phyloP scores from a whole-genome alignment of 2,888 invertebrate genomes.

The Acanthococcus lagerstroemiae region DNA sequence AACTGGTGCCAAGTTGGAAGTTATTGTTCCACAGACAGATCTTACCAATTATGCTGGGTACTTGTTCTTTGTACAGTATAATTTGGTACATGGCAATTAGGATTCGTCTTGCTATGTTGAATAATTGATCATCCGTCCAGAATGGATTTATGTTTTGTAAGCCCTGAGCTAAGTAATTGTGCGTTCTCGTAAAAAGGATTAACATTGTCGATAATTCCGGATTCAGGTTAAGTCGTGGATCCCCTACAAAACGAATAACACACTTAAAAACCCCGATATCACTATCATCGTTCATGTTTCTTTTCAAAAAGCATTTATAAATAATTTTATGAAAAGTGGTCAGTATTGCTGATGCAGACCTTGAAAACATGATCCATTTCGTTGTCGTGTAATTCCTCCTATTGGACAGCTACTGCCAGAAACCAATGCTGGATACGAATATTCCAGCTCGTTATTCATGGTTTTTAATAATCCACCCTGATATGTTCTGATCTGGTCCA shows the following conservation, averaged over 20 bases:
- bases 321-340: too few relatives aligned
- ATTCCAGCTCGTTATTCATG: neutral
- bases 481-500: neutral
- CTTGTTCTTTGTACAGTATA: neutral
- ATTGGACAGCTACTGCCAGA: neutral
- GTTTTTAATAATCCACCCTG: neutral
- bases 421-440: neutral
- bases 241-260: neutral
- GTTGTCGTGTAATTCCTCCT: too few relatives aligned
- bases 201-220: neutral
- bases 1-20: too few relatives aligned
- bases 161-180: neutral
- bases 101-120: neutral
- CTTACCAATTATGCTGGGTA: neutral
- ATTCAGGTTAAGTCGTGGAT: neutral
- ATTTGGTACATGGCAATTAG: neutral
- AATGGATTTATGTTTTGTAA: neutral
- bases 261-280: neutral
- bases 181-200: neutral
- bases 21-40: too few relatives aligned
- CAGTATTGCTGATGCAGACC: too few relatives aligned
- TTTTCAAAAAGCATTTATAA: neutral
- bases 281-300: neutral
- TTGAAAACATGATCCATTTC: too few relatives aligned
- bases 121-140: neutral